These are phyloP conservation scores for Hylaeus anthracinus DNA, from an alignment of 1,140 invertebrate genomes.

Conservation along the genomic window DNA sequence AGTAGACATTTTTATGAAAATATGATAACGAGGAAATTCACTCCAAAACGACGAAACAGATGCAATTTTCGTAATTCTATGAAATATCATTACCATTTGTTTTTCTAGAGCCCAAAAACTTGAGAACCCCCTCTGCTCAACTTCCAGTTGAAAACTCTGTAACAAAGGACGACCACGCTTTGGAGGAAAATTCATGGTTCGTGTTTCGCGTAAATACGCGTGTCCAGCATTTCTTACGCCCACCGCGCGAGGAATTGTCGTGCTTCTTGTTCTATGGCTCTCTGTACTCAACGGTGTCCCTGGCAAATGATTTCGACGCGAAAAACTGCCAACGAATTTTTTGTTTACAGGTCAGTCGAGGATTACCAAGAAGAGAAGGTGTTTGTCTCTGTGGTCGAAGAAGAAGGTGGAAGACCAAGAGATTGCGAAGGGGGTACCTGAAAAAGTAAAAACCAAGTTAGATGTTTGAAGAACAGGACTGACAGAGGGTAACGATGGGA, in stretches of 20 bases:
- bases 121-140: background rate
- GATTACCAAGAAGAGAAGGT: background rate
- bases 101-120: background rate
- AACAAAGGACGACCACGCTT: too few relatives aligned
- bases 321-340: background rate
- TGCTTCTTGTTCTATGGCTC: too few relatives aligned
- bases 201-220: background rate
- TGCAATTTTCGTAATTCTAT: too few relatives aligned
- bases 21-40: too few relatives aligned
- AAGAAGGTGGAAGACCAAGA: background rate
- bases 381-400: background rate
- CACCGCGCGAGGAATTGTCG: background rate
- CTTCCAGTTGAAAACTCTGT: background rate
- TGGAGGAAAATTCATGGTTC: background rate
- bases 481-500: too few relatives aligned
- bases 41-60: too few relatives aligned
- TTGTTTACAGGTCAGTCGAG: too few relatives aligned
- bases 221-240: too few relatives aligned
- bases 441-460: too few relatives aligned
- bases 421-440: slow-evolving; percentile 7
- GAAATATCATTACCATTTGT: background rate
- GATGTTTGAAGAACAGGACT: too few relatives aligned
- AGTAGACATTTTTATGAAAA: too few relatives aligned
- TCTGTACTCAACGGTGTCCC: too few relatives aligned
- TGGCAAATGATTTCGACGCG: slow-evolving; percentile 2